A percentile compares a stretch with the other conserved stretches of the same genome.
These are phyloP conservation scores for Phaethornis superciliosus DNA, from an alignment of 2,113 vertebrate genomes.

Conservation along the genomic window DNA sequence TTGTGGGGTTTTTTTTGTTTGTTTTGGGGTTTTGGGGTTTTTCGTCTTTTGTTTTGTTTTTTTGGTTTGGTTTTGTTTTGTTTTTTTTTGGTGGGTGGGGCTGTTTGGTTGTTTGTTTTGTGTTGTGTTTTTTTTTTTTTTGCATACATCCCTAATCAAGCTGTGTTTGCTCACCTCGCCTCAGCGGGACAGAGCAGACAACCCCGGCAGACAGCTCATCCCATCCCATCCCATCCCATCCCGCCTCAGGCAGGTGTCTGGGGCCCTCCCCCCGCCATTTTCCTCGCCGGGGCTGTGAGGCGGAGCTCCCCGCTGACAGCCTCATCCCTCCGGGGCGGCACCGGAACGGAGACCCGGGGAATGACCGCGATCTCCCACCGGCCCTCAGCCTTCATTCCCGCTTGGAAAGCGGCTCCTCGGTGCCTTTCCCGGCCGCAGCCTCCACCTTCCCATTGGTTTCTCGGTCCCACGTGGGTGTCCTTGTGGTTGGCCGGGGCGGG, in stretches of 20 bases:
- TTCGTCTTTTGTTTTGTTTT: no score
- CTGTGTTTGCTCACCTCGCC: no score
- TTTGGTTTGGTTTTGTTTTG: no score
- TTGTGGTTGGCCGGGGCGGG: conserved; percentile 51
- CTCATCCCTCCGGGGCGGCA: neutral
- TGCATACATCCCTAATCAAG: no score
- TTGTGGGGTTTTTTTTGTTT: no score
- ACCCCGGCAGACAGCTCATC: no score
- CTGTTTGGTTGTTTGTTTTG: no score
- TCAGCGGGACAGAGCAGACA: no score
- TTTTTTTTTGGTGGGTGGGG: no score
- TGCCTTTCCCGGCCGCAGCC: neutral
- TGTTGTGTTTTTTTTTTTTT: no score
- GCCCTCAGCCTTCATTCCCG: neutral
- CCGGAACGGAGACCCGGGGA: neutral
- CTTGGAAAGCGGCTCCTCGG: neutral
- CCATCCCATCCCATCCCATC: neutral
- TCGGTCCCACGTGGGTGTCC: conserved; percentile 61
- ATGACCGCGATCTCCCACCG: neutral
- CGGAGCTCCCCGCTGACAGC: no score
- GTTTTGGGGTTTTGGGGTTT: no score
- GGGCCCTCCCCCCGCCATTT: neutral
- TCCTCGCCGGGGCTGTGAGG: neutral
- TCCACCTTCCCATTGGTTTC: conserved; percentile 51
- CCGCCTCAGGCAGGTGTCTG: neutral